phyloP scores from a whole-genome alignment of 2,113 vertebrate species.

The Hypanus sabinus region DNA sequence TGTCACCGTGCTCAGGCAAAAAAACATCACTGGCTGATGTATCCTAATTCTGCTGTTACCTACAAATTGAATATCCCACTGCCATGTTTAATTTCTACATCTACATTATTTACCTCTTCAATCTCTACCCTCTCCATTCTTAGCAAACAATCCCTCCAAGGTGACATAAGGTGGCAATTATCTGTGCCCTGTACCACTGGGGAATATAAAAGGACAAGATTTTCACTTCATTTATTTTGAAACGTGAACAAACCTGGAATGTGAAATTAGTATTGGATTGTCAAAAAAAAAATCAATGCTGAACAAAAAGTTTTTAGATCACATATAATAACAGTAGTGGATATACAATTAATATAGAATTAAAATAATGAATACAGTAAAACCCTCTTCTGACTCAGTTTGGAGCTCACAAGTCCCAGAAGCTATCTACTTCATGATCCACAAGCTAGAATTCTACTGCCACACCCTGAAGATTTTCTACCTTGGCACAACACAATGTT shows the following conservation, averaged over 20 bases:
- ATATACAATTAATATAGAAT: neutral
- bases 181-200: no score
- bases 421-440: neutral
- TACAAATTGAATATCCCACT: neutral
- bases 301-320: neutral
- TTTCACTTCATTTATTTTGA: neutral
- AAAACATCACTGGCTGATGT: neutral
- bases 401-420: neutral
- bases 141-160: neutral
- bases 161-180: neutral
- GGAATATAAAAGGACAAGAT: neutral
- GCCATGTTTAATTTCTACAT: neutral
- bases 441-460: neutral
- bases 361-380: neutral
- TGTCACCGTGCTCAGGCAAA: neutral
- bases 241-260: neutral
- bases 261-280: neutral
- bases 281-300: neutral
- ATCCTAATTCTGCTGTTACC: neutral
- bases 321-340: neutral
- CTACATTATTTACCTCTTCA: neutral
- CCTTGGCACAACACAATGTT: neutral
- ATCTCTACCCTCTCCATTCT: neutral
- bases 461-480: neutral
- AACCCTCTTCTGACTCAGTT: neutral